phyloP scores from a whole-genome alignment of 2,113 vertebrate genomes.

The Piaya cayana region DNA sequence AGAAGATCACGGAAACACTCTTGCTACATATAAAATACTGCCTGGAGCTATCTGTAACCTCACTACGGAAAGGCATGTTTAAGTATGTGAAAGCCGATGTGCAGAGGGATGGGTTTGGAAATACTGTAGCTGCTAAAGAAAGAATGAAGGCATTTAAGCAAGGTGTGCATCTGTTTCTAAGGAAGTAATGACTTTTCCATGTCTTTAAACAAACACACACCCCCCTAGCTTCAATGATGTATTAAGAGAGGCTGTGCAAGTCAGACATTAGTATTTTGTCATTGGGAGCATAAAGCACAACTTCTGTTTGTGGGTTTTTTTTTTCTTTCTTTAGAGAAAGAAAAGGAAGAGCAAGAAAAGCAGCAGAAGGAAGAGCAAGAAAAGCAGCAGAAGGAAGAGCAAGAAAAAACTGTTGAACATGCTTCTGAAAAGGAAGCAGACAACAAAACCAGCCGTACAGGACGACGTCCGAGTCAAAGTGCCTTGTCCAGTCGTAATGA shows the following conservation, averaged over 20 bases:
- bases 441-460: not conserved
- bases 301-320: not conserved
- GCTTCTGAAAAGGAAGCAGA: conserved; percentile 23
- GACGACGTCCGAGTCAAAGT: conserved; percentile 45
- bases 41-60: not conserved
- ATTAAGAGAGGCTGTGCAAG: not conserved
- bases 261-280: not conserved
- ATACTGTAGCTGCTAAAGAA: not conserved
- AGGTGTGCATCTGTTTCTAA: not conserved
- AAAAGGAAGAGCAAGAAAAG: conserved; percentile 49
- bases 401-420: conserved; percentile 37
- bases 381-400: conserved; percentile 37
- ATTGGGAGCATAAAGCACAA: not conserved
- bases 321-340: conserved; percentile 28
- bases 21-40: not conserved
- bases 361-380: conserved; percentile 38
- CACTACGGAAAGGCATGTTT: not conserved
- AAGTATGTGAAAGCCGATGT: not conserved
- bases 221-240: not conserved
- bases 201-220: not conserved
- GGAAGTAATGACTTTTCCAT: not conserved
- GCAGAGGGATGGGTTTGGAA: not conserved
- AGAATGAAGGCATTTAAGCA: not conserved
- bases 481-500: conserved; percentile 58
- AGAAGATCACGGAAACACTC: not conserved